Evolutionary conservation across 2,797 vertebrate genomes (phyloP), one percentile per base, ranked within the genome.

Genomic region (Staurois parvus): DNA sequence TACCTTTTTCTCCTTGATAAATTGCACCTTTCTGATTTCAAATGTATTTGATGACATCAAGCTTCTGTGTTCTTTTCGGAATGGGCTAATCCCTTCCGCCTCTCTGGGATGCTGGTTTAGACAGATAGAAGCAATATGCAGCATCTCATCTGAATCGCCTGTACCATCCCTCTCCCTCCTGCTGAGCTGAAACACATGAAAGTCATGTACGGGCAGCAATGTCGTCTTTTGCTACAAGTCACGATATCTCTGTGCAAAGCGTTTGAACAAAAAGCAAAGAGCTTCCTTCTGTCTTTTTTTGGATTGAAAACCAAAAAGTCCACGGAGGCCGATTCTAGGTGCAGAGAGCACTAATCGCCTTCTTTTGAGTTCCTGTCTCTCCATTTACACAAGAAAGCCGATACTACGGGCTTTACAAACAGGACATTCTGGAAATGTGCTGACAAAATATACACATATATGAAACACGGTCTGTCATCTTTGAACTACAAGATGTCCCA

Each of bases 261-360:
- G 81, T 87, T 83, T 87, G 85, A 87, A 87, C 79, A 86, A 87
- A 79, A 83, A 85, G 70, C 77, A 85, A 80, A 80, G 84, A 40
- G 2, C 34, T 85, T 84, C 75, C 68, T 79, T 84, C 76, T 85
- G 84, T 73, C 59, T 79, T 84, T 79, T 84, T 83, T 84, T 79
- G 83, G 83, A 74, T 85, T 70, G 28, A 34, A 80, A 79, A 80
- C 30, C 19, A 26, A 87, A 83, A 67, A 64, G 76, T 79, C 66
- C n/a, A 62, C 40, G 10, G 76, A 87, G 69, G 32, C 42, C 52
- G 66, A 79, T 68, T 66, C 75, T 83, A 86, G 85, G 85, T 86
- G 85, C 85, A 86, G 75, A 86, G 80, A 78, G 69, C 80, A 79
- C 85, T 79, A 87, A 83, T 83, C 64, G 70, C 40, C 83, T 83